Evolutionary conservation across 1,140 invertebrate species (phyloP).

Genomic region (Copidosoma floridanum): DNA sequence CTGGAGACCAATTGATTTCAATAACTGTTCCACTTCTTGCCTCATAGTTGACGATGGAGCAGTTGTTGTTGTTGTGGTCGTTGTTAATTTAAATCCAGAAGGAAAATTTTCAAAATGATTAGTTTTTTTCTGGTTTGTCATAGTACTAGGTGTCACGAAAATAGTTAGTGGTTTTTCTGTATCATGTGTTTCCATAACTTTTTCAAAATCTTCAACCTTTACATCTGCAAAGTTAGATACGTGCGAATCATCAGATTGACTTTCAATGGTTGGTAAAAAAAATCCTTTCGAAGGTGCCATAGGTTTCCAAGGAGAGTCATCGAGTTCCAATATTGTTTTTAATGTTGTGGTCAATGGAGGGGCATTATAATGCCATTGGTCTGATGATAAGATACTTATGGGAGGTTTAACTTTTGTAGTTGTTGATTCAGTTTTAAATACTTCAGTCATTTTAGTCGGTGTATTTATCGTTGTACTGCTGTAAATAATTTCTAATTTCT

Average conservation of each 20-base stretch:
- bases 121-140: conserved; percentile 15
- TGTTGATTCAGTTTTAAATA: conserved; percentile 13
- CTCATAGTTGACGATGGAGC: conserved; percentile 39
- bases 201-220: conserved; percentile 8
- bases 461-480: conserved; percentile 32
- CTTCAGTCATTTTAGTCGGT: conserved; percentile 23
- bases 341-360: conserved; percentile 28
- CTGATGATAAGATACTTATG: conserved; percentile 32
- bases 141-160: conserved; percentile 45
- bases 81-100: conserved; percentile 27
- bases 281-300: conserved; percentile 8
- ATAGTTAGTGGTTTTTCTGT: conserved; percentile 31
- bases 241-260: background rate
- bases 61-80: conserved; percentile 10
- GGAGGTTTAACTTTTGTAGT: conserved; percentile 21
- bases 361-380: conserved; percentile 48
- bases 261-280: conserved; percentile 38
- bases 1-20: conserved; percentile 50
- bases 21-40: conserved; percentile 48
- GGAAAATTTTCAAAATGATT: conserved; percentile 15
- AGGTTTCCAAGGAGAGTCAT: background rate
- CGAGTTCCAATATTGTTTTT: background rate
- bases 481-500: too few species aligned
- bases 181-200: background rate
- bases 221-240: background rate